Percentiles rank a stretch among this genome's conserved stretches.
Evolutionary conservation across 2,888 invertebrate genomes (phyloP).

Genomic region (Mycalesis mineus): DNA sequence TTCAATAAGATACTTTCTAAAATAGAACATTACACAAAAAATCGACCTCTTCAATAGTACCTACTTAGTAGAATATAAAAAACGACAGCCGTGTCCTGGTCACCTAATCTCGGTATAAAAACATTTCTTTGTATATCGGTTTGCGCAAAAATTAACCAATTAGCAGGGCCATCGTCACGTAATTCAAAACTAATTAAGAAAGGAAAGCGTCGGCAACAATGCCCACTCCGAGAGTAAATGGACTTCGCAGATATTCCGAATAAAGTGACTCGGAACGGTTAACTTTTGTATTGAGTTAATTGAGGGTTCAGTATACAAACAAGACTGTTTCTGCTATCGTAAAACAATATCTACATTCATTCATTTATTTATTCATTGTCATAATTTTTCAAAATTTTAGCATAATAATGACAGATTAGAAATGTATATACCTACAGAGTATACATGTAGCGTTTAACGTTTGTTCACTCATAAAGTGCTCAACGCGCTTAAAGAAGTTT

Average conservation of each 20-base stretch:
- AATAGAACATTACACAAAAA: too few relatives aligned
- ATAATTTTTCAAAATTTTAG: too few relatives aligned
- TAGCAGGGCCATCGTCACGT: slow-evolving; percentile 69
- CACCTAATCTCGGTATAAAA: not conserved
- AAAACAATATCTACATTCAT: too few relatives aligned
- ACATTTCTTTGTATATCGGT: slow-evolving; percentile 32
- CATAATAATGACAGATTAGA: too few relatives aligned
- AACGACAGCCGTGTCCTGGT: not conserved
- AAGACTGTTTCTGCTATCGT: slow-evolving; percentile 17
- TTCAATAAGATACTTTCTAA: too few relatives aligned
- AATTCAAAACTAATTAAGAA: slow-evolving; percentile 75
- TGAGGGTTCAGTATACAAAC: slow-evolving; percentile 65
- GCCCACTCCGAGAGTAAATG: slow-evolving; percentile 61
- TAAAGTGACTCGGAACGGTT: slow-evolving; percentile 57
- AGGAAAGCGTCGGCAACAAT: slow-evolving; percentile 66
- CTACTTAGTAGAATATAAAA: not conserved
- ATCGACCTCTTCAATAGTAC: too few relatives aligned
- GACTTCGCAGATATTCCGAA: slow-evolving; percentile 65
- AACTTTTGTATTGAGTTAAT: slow-evolving; percentile 75
- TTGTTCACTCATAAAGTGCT: too few relatives aligned
- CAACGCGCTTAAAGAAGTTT: too few relatives aligned
- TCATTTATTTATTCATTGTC: too few relatives aligned
- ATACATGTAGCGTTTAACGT: too few relatives aligned
- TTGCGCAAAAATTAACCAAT: slow-evolving; percentile 59
- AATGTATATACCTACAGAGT: too few relatives aligned